phyloP scores from a whole-genome alignment of 1,140 invertebrate species.

The Gonatopus flavifemur region DNA sequence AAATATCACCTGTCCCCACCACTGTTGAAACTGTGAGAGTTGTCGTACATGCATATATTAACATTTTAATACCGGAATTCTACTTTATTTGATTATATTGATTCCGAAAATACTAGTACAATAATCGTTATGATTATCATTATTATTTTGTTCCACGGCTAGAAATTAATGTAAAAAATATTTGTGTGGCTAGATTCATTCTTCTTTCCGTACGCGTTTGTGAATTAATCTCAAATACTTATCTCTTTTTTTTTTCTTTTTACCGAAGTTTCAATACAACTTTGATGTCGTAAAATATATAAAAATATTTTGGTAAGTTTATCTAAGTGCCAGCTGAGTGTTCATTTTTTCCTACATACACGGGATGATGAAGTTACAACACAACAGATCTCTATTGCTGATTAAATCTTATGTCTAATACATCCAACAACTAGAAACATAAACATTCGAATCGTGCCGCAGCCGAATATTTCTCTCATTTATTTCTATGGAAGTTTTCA shows the following conservation, averaged over 20 bases:
- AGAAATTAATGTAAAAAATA: too few species aligned
- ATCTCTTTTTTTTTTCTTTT: not conserved
- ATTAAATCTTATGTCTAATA: slow-evolving; percentile 31
- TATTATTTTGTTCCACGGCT: slow-evolving; percentile 1
- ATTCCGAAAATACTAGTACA: not conserved
- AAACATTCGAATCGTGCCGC: slow-evolving; percentile 33
- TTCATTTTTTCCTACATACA: too few species aligned
- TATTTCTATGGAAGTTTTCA: not conserved
- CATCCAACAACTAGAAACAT: slow-evolving; percentile 40
- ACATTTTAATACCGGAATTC: not conserved
- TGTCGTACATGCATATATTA: too few species aligned
- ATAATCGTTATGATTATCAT: not conserved
- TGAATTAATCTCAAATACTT: not conserved
- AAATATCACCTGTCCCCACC: too few species aligned
- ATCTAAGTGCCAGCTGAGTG: slow-evolving; percentile 13
- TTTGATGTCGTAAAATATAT: slow-evolving; percentile 2
- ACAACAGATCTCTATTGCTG: slow-evolving; percentile 29
- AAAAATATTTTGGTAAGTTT: slow-evolving; percentile 8
- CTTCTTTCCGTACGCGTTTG: too few species aligned
- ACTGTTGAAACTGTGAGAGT: too few species aligned
- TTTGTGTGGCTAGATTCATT: not conserved
- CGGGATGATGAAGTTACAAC: slow-evolving; percentile 24
- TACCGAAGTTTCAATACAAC: slow-evolving; percentile 2
- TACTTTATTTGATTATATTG: not conserved
- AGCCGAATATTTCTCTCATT: slow-evolving; percentile 17